Evolutionary conservation across 2,797 vertebrate genomes (phyloP).

Genomic region (Acestrorhynchus altus): DNA sequence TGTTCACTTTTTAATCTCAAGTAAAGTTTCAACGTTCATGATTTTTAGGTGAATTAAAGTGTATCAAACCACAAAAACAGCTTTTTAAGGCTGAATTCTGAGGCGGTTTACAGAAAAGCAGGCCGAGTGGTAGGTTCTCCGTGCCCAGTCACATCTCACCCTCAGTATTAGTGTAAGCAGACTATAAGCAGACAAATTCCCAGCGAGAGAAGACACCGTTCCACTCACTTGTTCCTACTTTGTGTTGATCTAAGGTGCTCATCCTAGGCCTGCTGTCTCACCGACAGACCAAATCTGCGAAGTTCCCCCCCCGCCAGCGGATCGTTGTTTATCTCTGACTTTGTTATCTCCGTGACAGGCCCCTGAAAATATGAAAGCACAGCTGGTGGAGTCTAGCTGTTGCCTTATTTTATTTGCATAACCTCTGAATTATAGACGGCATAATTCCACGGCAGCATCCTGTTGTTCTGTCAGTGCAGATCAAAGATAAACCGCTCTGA

Average conservation of each 20-base stretch:
- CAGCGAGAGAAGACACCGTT: neutral
- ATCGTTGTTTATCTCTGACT: conserved; percentile 43
- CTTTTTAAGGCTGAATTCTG: no score
- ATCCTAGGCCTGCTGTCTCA: conserved; percentile 3
- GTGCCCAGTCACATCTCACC: neutral
- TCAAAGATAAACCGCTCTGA: conserved; percentile 47
- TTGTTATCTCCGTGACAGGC: conserved; percentile 41
- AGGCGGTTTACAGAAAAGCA: neutral
- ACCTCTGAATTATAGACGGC: conserved; percentile 55
- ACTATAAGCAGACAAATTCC: conserved; percentile 14
- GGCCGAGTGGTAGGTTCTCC: neutral
- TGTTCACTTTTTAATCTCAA: no score
- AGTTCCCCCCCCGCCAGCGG: neutral
- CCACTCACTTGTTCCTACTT: neutral
- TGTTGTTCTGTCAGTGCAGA: conserved; percentile 58
- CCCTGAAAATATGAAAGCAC: conserved; percentile 53
- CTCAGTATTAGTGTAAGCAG: neutral
- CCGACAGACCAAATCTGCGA: neutral
- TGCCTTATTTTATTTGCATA: conserved; percentile 41
- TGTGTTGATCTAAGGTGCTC: conserved; percentile 14
- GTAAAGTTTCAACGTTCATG: no score
- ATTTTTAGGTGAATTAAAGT: no score
- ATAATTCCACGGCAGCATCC: conserved; percentile 51
- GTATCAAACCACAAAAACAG: no score
- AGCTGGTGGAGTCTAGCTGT: conserved; percentile 46